Evolutionary conservation across 2,888 invertebrate genomes (phyloP).

Genomic region (Pinctada fucata): DNA sequence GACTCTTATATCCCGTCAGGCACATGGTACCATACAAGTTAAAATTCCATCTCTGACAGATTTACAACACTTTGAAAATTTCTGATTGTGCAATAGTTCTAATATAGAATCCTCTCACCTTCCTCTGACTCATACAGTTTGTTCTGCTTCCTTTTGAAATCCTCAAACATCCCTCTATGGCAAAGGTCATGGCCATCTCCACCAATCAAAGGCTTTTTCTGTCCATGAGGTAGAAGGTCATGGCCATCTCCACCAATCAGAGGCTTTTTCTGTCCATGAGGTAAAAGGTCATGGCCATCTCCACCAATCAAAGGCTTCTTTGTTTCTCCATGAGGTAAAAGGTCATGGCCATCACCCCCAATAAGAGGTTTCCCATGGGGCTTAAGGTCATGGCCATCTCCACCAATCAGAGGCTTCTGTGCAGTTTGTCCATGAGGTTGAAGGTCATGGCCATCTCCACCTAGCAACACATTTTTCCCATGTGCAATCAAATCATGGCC

Average conservation of each 20-base stretch:
- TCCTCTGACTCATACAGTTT: slow-evolving; percentile 74
- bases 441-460: slow-evolving; percentile 38
- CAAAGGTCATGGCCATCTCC: slow-evolving; percentile 44
- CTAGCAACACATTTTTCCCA: not conserved
- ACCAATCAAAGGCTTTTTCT: slow-evolving; percentile 4
- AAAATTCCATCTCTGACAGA: too few relatives aligned
- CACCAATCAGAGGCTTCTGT: slow-evolving; percentile 12
- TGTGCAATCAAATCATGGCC: slow-evolving; percentile 39
- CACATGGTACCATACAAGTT: too few relatives aligned
- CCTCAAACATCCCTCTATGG: slow-evolving; percentile 50
- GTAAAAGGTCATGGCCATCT: slow-evolving; percentile 45
- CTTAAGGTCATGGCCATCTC: slow-evolving; percentile 49
- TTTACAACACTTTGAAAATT: too few relatives aligned
- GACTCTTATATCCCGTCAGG: too few relatives aligned
- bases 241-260: slow-evolving; percentile 39
- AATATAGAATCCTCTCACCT: slow-evolving; percentile 23
- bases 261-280: slow-evolving; percentile 10
- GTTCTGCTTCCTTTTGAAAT: slow-evolving; percentile 79
- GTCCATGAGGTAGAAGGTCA: slow-evolving; percentile 44
- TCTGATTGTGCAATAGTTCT: too few relatives aligned
- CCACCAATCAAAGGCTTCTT: slow-evolving; percentile 36
- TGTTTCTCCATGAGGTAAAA: slow-evolving; percentile 15
- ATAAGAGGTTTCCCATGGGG: slow-evolving; percentile 33
- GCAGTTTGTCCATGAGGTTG: slow-evolving; percentile 31
- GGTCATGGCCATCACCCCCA: slow-evolving; percentile 19